phyloP scores from a whole-genome alignment of 2,113 vertebrate genomes.

The Melanostigma gelatinosum region DNA sequence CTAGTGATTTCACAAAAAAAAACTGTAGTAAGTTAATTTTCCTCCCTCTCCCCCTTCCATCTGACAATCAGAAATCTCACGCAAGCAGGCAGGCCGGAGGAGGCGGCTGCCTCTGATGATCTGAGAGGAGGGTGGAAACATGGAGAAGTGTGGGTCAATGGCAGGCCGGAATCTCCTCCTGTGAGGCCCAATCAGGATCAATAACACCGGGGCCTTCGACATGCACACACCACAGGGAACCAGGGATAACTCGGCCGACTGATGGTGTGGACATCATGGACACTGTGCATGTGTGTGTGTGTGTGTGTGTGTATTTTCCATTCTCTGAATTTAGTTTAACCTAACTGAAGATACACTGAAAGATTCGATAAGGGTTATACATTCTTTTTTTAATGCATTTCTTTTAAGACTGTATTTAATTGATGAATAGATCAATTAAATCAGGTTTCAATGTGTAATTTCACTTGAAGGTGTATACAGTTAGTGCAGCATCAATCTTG shows the following conservation, averaged over 20 bases:
- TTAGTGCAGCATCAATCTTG: background rate
- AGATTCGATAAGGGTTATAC: conserved; percentile 9
- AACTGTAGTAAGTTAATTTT: conserved; percentile 61
- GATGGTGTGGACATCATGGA: conserved; percentile 60
- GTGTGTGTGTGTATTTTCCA: conserved; percentile 31
- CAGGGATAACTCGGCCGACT: conserved; percentile 48
- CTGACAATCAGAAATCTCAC: conserved; percentile 77
- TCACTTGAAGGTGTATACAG: background rate
- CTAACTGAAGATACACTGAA: conserved; percentile 12
- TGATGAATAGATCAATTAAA: background rate
- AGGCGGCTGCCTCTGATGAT: conserved; percentile 76
- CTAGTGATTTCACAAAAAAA: conserved; percentile 76
- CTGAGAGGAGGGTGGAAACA: conserved; percentile 76
- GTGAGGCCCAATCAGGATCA: conserved; percentile 84
- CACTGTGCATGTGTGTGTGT: conserved; percentile 28
- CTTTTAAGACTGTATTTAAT: background rate
- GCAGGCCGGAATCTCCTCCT: conserved; percentile 81
- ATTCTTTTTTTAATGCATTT: conserved; percentile 9
- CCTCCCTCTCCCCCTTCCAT: conserved; percentile 39
- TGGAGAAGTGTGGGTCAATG: conserved; percentile 76
- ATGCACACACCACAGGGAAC: conserved; percentile 66
- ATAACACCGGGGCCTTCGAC: conserved; percentile 72
- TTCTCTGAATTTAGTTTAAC: conserved; percentile 20
- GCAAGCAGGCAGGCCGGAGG: conserved; percentile 55
- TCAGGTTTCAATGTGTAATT: background rate